Conservation (phyloP, 2,113 vertebrate genomes). For the Poecile atricapillus region DNA sequence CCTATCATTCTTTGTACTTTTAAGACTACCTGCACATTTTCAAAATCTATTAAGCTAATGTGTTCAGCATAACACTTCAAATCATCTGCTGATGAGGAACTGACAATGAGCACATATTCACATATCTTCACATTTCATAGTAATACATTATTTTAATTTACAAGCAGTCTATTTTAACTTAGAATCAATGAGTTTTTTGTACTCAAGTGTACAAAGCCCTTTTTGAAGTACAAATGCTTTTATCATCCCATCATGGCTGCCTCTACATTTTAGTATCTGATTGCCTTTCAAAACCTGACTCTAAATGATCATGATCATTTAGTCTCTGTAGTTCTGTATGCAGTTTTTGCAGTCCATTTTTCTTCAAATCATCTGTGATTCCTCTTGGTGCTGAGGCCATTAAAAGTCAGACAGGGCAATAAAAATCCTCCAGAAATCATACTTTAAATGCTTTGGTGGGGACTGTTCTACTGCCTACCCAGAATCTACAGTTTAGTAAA, state of each 20-base stretch:
- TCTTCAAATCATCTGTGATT: background rate
- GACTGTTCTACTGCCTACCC: background rate
- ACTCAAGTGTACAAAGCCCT: background rate
- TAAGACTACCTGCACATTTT: slow-evolving; percentile 38
- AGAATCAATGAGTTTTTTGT: background rate
- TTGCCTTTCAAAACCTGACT: background rate
- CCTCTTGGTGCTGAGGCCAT: background rate
- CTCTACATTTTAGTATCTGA: background rate
- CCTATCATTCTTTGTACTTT: background rate
- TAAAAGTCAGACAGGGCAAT: background rate
- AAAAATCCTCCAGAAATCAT: background rate
- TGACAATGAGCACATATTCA: background rate
- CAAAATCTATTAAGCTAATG: slow-evolving; percentile 35
- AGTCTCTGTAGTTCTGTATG: background rate
- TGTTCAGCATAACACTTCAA: slow-evolving; percentile 12
- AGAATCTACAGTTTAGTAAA: background rate
- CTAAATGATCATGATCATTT: background rate
- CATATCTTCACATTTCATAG: background rate
- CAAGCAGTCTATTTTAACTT: background rate
- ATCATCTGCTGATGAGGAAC: background rate
- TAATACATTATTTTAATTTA: slow-evolving; percentile 13
- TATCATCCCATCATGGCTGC: background rate
- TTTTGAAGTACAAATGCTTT: background rate
- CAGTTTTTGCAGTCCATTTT: background rate
- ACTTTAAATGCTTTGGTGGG: background rate